A percentile compares a stretch with the other conserved stretches of the same genome.
These are phyloP conservation scores for Crenichthys baileyi DNA, from an alignment of 2,797 vertebrate species.

Conservation along the genomic window DNA sequence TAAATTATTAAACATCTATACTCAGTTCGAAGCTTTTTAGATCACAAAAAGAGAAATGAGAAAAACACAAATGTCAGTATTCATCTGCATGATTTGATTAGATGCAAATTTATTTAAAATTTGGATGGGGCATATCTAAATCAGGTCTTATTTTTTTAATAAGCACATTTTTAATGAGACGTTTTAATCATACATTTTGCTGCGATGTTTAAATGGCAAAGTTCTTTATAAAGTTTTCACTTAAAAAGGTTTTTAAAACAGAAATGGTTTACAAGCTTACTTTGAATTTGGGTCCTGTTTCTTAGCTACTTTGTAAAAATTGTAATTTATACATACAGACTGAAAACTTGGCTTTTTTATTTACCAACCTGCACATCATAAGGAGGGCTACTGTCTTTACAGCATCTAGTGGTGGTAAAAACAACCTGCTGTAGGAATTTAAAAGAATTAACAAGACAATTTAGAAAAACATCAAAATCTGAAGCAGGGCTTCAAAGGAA, in stretches of 20 bases:
- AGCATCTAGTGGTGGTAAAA: background rate
- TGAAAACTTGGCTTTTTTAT: background rate
- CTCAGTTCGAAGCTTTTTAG: background rate
- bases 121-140: background rate
- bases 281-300: too few species aligned
- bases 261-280: background rate
- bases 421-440: background rate
- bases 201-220: background rate
- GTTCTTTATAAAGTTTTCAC: background rate
- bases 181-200: too few species aligned
- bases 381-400: background rate
- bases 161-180: too few species aligned
- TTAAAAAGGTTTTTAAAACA: background rate
- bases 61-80: background rate
- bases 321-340: background rate
- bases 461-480: background rate
- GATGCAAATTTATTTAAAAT: background rate
- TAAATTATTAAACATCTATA: background rate
- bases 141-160: background rate
- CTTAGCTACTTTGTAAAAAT: background rate
- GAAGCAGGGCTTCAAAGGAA: background rate
- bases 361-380: background rate
- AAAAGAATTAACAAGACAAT: background rate
- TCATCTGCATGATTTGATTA: background rate
- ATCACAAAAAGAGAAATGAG: background rate